These are phyloP conservation scores for Lapara coniferarum DNA, from an alignment of 2,888 invertebrate species.

Conservation along the genomic window DNA sequence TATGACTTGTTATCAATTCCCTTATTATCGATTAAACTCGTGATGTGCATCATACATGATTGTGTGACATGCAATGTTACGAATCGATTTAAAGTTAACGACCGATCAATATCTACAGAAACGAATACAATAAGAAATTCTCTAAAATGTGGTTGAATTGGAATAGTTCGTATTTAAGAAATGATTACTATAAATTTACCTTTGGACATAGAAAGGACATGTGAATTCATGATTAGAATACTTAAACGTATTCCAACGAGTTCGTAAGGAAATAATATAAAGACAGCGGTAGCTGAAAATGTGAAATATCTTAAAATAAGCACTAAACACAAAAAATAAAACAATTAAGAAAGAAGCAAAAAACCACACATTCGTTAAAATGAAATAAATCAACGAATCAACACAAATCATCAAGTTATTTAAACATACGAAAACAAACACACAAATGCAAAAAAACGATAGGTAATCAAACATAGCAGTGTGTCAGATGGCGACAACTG, in stretches of 20 bases:
- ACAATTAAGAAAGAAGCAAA: not conserved
- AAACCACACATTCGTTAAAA: constrained; percentile 10
- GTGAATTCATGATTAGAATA: not conserved
- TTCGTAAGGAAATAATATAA: not conserved
- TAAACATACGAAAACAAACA: constrained; percentile 44
- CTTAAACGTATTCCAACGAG: not conserved
- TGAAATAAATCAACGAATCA: not conserved
- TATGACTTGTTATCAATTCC: not conserved
- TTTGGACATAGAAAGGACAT: not conserved
- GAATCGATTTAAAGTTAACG: not conserved
- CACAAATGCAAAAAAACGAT: constrained; percentile 37
- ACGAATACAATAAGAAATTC: not conserved
- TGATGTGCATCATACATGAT: constrained; percentile 5
- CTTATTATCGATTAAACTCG: not conserved
- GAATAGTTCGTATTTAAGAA: constrained; percentile 8
- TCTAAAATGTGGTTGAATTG: not conserved
- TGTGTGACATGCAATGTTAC: constrained; percentile 18
- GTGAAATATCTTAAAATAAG: no score
- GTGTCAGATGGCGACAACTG: constrained; percentile 24
- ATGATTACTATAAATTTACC: constrained; percentile 3
- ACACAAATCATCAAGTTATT: constrained; percentile 31
- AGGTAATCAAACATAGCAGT: constrained; percentile 22
- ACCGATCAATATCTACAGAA: not conserved
- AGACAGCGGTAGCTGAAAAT: not conserved
- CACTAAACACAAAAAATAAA: constrained; percentile 4